Percentiles rank a stretch among this genome's conserved stretches.
phyloP scores from a whole-genome alignment of 2,888 invertebrate species.

The Dolomedes plantarius region DNA sequence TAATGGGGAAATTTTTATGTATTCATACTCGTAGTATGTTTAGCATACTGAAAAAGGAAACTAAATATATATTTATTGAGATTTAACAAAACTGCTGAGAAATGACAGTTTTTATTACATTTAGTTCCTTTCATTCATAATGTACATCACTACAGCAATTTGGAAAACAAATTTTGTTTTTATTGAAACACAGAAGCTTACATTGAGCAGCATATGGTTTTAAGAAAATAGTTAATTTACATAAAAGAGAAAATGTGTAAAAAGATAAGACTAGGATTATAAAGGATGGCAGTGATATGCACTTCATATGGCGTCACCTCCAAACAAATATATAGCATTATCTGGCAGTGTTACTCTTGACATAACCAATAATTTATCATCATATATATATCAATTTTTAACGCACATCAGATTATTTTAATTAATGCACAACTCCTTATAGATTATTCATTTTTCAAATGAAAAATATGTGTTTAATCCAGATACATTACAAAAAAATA shows the following conservation, averaged over 20 bases:
- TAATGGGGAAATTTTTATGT: too few species aligned
- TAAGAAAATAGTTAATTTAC: slow-evolving; percentile 62
- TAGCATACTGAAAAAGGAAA: too few species aligned
- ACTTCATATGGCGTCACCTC: slow-evolving; percentile 40
- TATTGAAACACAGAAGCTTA: slow-evolving; percentile 69
- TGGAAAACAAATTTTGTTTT: slow-evolving; percentile 52
- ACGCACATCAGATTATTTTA: background rate
- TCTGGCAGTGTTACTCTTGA: slow-evolving; percentile 56
- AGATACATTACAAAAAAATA: slow-evolving; percentile 42
- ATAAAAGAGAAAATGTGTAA: slow-evolving; percentile 39
- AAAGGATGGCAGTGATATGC: slow-evolving; percentile 68
- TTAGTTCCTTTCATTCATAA: too few species aligned
- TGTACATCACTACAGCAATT: background rate
- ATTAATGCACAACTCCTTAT: background rate
- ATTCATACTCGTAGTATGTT: too few species aligned
- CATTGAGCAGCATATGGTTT: slow-evolving; percentile 58
- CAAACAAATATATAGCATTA: background rate
- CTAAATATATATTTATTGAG: too few species aligned
- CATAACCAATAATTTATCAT: background rate
- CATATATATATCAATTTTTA: background rate
- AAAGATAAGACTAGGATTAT: slow-evolving; percentile 62
- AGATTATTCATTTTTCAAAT: slow-evolving; percentile 12
- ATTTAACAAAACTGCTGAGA: too few species aligned
- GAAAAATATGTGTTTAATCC: background rate
- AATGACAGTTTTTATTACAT: too few species aligned